Evolutionary conservation across 2,113 vertebrate genomes (phyloP).

Genomic region (Oreochromis aureus): DNA sequence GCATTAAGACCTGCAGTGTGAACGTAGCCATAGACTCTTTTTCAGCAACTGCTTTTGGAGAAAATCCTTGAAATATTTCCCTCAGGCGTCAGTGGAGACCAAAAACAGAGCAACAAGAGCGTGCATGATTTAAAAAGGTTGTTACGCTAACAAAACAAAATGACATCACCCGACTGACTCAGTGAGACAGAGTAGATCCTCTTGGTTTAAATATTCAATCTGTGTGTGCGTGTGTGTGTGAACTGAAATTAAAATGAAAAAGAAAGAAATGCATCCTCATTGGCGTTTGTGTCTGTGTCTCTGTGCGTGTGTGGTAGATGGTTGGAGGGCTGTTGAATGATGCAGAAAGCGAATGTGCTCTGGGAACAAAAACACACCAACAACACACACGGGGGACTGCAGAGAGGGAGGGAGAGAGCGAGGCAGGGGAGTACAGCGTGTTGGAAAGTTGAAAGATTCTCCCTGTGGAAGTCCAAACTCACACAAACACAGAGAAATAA

Average conservation of each 20-base stretch:
- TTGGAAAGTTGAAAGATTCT: neutral
- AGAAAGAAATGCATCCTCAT: neutral
- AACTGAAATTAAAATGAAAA: neutral
- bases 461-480: neutral
- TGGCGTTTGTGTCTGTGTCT: neutral
- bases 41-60: neutral
- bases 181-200: neutral
- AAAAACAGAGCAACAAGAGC: neutral
- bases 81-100: neutral
- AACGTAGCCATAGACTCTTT: neutral
- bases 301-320: neutral
- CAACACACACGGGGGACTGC: neutral
- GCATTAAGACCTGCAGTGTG: no score
- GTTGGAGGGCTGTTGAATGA: constrained; percentile 1
- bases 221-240: neutral
- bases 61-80: neutral
- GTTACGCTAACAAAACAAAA: neutral
- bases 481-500: neutral
- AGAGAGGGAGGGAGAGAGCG: neutral
- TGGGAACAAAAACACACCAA: constrained; percentile 31
- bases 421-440: neutral
- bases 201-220: neutral
- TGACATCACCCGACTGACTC: neutral
- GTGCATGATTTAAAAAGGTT: neutral
- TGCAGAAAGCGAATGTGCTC: constrained; percentile 4